Evolutionary conservation across 2,797 vertebrate species (phyloP), one percentile per base, ranked within the genome.

Genomic region (Phrynocephalus forsythii): DNA sequence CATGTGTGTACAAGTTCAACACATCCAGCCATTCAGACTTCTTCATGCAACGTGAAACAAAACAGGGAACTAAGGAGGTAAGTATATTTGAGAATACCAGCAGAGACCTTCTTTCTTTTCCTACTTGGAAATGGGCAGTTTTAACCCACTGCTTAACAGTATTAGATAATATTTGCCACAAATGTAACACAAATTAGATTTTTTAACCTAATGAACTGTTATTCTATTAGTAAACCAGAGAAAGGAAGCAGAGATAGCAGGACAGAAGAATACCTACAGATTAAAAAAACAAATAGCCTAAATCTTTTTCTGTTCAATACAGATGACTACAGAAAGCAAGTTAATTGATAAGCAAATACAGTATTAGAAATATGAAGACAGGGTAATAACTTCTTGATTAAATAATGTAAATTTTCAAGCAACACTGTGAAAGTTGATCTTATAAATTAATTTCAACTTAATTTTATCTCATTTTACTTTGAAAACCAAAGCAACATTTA

Each of bases 221-320:
- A 28, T 0, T 18, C 2, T 26, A 81, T 71, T 91, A 89, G 18
- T 83, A 0, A 90, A 86, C 72, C 66, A 28, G 30, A 87, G 52
- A n/a, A 50, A 22, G 22, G 30, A 79, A 56, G 7, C 13, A 10
- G 48, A 68, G 16, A 69, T n/a, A 82, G 3, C 5, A 69, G 26
- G 68, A 71, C 28, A 83, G 33, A 50, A 83, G 26, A 86, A 66
- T 75, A 86, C 1, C 68, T 6, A 84, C 0, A 28, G 4, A n/a
- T 72, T 93, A 85, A 68, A 90, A 79, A 79, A 33, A 6, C 28
- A 79, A 33, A 18, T 38, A 30, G 15, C 67, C 38, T 16, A 83
- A 83, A 63, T 63, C n/a, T 52, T 86, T 16, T 78, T 83, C 60
- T 78, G 2, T 69, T 72, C 7, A 44, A 52, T 83, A 71, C 73